Base-by-base conservation (phyloP, 2,113 vertebrate species). In the Sialia sialis region DNA sequence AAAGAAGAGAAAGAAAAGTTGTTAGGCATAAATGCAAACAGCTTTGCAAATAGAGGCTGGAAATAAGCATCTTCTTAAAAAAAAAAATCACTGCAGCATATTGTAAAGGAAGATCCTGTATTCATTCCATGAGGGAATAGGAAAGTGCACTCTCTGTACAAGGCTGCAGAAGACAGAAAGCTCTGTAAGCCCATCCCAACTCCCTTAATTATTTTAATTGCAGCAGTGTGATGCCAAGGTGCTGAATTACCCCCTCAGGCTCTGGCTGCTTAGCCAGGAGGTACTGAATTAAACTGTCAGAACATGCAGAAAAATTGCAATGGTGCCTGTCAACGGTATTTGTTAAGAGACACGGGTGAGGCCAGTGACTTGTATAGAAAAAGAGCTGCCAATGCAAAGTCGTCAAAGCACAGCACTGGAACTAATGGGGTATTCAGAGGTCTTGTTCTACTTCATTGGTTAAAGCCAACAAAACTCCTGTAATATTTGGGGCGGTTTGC, bases 141-240 rank as follows among this genome's bases (percentile, higher is more conserved):
- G 94, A 84, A 97, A 97, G 95, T 83, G 96, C 96, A 94, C 69
- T 70, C 78, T 88, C 87, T 43, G 66, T 94, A 96, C 95, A 93
- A 96, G 94, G 93, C 97, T 97, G 94, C 96, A 94, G 92, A 83
- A 94, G 93, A 97, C 77, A 13, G 84, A 89, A 89, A 92, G 95
- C 96, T 98, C 94, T 97, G 97, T 97, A 97, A 98, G 94, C 95
- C 97, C 95, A 96, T 96, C 98, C 98, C 98, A 95, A 96, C 98
- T 98, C 97, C 98, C 98, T 98, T 98, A 98, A 99, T 99, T 98
- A 99, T 99, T 99, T 99, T 99, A 99, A 99, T 99, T 99, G 98
- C 98, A 97, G 96, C 95, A 96, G 82, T 91, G 95, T 97, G 96
- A 97, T 97, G 98, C 98, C 98, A 98, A 98, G 96, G 97, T 97